Conservation (phyloP, 2,113 vertebrate genomes). For the Steatornis caripensis region DNA sequence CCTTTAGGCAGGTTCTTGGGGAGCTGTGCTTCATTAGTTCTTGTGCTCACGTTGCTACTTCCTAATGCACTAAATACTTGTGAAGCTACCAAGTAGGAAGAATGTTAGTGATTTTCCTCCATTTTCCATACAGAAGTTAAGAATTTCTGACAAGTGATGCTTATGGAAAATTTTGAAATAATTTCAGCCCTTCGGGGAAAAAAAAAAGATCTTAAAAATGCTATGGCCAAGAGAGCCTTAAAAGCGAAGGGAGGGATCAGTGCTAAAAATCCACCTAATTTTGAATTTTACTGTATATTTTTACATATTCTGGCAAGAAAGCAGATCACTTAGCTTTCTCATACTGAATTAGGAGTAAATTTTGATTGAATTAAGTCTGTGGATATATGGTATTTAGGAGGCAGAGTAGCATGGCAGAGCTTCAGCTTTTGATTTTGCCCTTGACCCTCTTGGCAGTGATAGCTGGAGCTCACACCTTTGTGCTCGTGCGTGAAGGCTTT, state of each 20-base stretch:
- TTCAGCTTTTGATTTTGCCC: not conserved
- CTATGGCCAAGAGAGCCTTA: not conserved
- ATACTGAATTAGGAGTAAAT: not conserved
- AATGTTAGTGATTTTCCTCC: not conserved
- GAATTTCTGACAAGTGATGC: not conserved
- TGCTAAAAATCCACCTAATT: not conserved
- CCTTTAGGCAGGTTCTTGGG: not conserved
- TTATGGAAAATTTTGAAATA: not conserved
- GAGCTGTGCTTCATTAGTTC: not conserved
- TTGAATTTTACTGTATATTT: not conserved
- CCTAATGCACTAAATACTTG: too few relatives aligned
- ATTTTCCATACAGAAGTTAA: not conserved
- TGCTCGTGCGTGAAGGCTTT: rapidly evolving
- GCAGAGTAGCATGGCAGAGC: not conserved
- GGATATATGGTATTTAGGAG: not conserved
- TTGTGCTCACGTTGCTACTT: not conserved
- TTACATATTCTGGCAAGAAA: not conserved
- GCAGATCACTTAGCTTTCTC: not conserved
- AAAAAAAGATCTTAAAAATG: not conserved
- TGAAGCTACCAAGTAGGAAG: not conserved
- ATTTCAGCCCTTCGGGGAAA: not conserved
- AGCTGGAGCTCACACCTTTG: not conserved
- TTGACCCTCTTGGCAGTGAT: not conserved
- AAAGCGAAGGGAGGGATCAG: not conserved
- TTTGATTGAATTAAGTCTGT: not conserved